phyloP scores from a whole-genome alignment of 2,888 invertebrate genomes.

The Lasioglossum zephyrum region DNA sequence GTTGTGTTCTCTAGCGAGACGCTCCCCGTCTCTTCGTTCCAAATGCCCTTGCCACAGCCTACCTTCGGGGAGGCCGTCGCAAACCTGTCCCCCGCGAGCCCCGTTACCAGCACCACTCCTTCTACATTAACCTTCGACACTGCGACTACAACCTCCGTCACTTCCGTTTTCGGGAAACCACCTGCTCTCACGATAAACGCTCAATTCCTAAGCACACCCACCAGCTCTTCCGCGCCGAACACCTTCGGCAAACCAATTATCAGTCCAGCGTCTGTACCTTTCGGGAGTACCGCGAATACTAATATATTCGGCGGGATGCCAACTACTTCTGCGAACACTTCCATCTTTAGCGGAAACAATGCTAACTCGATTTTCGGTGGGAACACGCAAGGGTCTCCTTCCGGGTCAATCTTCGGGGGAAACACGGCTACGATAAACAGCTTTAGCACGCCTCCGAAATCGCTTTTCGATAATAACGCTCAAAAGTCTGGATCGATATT shows the following conservation, averaged over 20 bases:
- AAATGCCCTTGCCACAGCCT: slow-evolving; percentile 46
- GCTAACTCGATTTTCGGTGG: slow-evolving; percentile 60
- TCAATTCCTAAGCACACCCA: slow-evolving; percentile 60
- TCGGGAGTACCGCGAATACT: slow-evolving; percentile 41
- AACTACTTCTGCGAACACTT: slow-evolving; percentile 40
- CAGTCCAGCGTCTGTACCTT: slow-evolving; percentile 47
- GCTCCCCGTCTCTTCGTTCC: slow-evolving; percentile 48
- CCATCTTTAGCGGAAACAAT: slow-evolving; percentile 61
- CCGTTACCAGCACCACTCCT: slow-evolving; percentile 22
- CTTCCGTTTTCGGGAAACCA: slow-evolving; percentile 57
- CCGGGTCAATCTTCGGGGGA: slow-evolving; percentile 61
- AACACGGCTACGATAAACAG: slow-evolving; percentile 37
- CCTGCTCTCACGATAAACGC: slow-evolving; percentile 36
- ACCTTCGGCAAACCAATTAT: slow-evolving; percentile 58
- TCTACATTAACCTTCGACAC: slow-evolving; percentile 53
- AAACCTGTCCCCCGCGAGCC: slow-evolving; percentile 47
- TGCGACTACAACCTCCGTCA: slow-evolving; percentile 28
- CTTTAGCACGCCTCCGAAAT: slow-evolving; percentile 48
- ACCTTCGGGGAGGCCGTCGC: slow-evolving; percentile 51
- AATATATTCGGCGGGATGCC: slow-evolving; percentile 58
- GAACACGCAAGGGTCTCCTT: slow-evolving; percentile 42
- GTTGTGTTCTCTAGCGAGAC: too few species aligned
- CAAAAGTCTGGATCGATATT: slow-evolving; percentile 59
- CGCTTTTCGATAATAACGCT: slow-evolving; percentile 57
- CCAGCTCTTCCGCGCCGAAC: slow-evolving; percentile 48